Conservation (phyloP, 2,797 vertebrate genomes). For the Urocyon cinereoargenteus region DNA sequence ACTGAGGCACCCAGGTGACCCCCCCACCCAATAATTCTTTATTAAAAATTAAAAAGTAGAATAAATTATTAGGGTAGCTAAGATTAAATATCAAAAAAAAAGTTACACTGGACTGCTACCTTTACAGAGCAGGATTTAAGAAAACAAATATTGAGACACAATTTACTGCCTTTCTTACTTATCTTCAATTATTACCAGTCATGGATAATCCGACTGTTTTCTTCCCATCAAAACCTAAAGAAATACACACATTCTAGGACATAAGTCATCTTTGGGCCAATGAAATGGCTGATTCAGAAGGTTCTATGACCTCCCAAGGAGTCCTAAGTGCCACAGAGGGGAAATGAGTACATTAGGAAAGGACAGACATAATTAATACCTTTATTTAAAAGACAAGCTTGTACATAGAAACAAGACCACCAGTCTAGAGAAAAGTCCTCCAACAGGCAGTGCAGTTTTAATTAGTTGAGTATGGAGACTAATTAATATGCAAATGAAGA, state of each 20-base stretch:
- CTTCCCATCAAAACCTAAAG: background rate
- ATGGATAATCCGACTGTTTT: background rate
- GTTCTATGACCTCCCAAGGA: background rate
- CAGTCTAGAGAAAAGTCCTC: conserved; percentile 85
- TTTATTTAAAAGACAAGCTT: conserved; percentile 49
- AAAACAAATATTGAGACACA: background rate
- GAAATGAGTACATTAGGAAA: conserved; percentile 16
- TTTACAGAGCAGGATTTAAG: conserved; percentile 19
- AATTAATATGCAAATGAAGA: conserved; percentile 91
- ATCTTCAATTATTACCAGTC: background rate
- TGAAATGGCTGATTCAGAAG: background rate
- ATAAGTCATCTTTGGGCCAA: background rate
- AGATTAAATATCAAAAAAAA: conserved; percentile 10
- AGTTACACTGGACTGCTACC: background rate
- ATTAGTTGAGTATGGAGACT: conserved; percentile 89
- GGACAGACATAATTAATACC: background rate
- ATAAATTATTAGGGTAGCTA: background rate
- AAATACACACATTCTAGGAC: background rate
- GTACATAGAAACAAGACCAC: conserved; percentile 77
- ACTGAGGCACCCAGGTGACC: background rate
- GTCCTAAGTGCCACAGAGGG: background rate
- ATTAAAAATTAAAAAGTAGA: background rate
- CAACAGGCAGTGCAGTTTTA: conserved; percentile 85
- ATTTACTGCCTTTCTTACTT: background rate
- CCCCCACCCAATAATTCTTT: background rate